phyloP scores from a whole-genome alignment of 2,797 vertebrate genomes.

The Botia almorhae region DNA sequence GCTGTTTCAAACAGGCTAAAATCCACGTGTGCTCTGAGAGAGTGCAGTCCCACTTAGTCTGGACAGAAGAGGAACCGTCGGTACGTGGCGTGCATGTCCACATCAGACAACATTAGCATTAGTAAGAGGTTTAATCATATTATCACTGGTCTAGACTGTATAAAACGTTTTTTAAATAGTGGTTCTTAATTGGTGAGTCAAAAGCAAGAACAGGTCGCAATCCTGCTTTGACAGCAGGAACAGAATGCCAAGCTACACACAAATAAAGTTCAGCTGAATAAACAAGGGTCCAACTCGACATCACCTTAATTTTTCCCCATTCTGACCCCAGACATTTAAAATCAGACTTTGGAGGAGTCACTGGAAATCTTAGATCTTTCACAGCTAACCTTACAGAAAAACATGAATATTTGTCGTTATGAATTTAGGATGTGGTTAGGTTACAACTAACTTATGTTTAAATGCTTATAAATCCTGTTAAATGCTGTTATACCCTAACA shows the following conservation, averaged over 20 bases:
- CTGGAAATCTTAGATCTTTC: background rate
- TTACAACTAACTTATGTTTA: background rate
- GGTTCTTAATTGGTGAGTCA: background rate
- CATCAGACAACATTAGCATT: too few species aligned
- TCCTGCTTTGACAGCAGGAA: background rate
- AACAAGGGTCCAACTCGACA: background rate
- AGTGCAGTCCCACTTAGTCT: background rate
- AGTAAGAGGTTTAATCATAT: too few species aligned
- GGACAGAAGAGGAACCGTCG: background rate
- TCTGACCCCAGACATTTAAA: background rate
- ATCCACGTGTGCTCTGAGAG: conserved; percentile 8
- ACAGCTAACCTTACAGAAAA: background rate
- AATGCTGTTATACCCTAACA: too few species aligned
- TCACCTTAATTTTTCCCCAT: background rate
- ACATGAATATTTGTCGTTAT: background rate
- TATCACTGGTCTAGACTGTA: too few species aligned
- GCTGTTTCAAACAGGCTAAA: conserved; percentile 5
- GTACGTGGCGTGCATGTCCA: background rate
- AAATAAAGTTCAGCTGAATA: background rate
- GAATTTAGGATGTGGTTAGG: conserved; percentile 10
- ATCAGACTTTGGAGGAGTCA: conserved; percentile 8
- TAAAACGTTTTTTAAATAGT: background rate
- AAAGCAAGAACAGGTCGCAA: background rate
- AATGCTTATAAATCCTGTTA: too few species aligned
- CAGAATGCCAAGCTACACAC: background rate